phyloP scores from a whole-genome alignment of 2,113 vertebrate genomes.

The Pogona vitticeps region DNA sequence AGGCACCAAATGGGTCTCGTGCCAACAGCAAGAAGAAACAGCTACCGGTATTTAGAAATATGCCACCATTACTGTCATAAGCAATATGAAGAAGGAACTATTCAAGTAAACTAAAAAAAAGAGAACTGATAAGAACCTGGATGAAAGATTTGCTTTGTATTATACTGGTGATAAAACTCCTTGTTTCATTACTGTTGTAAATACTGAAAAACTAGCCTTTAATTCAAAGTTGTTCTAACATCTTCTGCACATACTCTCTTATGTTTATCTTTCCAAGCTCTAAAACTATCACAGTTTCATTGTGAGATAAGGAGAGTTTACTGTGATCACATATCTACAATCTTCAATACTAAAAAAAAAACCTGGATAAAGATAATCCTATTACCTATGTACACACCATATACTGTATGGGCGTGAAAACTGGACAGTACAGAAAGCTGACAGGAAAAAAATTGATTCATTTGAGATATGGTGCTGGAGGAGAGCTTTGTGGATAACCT shows the following conservation, averaged over 20 bases:
- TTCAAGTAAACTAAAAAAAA: no score
- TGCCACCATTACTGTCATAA: neutral
- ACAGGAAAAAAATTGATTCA: no score
- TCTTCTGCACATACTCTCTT: neutral
- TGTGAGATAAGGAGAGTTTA: no score
- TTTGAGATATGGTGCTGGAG: no score
- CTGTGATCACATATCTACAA: no score
- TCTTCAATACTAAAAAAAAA: neutral
- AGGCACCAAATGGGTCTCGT: neutral
- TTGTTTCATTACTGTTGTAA: no score
- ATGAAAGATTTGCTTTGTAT: conserved; percentile 8
- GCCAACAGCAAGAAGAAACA: neutral
- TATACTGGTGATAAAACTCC: neutral
- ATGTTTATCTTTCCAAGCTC: neutral
- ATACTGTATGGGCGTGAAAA: no score
- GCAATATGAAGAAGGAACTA: neutral
- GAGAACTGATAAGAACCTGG: neutral
- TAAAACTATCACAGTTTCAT: neutral
- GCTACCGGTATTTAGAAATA: neutral
- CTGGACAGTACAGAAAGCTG: no score
- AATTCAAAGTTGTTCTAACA: no score
- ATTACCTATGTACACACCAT: no score
- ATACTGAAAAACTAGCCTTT: no score
- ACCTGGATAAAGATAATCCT: neutral
- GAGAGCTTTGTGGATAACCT: no score